Evolutionary conservation across 2,888 invertebrate genomes (phyloP).

Genomic region (Molorchus minor): DNA sequence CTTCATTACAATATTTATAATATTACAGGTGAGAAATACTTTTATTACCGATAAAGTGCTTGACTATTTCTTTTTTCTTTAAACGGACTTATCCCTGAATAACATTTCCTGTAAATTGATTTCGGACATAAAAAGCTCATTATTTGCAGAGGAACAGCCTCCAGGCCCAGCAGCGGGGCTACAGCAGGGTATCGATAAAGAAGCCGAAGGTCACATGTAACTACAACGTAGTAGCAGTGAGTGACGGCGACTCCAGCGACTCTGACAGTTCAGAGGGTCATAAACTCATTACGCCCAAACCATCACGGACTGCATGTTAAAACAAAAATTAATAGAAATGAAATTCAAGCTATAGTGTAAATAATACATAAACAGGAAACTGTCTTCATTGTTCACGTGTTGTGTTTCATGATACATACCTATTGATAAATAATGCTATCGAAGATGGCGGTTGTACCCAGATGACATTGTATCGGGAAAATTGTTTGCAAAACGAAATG

Average conservation of each 20-base stretch:
- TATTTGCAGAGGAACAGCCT: constrained; percentile 58
- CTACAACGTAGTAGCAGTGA: constrained; percentile 62
- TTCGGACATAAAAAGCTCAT: too few species aligned
- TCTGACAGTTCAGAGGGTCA: constrained; percentile 59
- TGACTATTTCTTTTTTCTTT: too few species aligned
- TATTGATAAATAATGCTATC: constrained; percentile 14
- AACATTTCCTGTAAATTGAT: too few species aligned
- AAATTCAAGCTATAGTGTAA: constrained; percentile 44
- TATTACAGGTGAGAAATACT: constrained; percentile 74
- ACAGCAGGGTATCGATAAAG: constrained; percentile 62
- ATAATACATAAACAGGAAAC: constrained; percentile 45
- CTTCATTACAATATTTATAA: constrained; percentile 75
- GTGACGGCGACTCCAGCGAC: constrained; percentile 60
- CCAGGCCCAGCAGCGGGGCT: constrained; percentile 56
- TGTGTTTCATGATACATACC: constrained; percentile 43
- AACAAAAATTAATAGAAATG: constrained; percentile 21
- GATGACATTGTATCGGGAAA: too few species aligned
- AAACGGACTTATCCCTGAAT: too few species aligned
- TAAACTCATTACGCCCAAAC: constrained; percentile 55
- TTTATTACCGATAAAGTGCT: too few species aligned
- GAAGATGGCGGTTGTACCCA: background rate
- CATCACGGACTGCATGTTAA: constrained; percentile 59
- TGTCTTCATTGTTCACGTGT: constrained; percentile 58
- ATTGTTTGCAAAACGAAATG: too few species aligned
- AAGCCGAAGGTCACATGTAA: constrained; percentile 64